A percentile compares a stretch with the other conserved stretches of the same genome.
phyloP scores from a whole-genome alignment of 2,888 invertebrate genomes.

The Drosophila subquinaria region DNA sequence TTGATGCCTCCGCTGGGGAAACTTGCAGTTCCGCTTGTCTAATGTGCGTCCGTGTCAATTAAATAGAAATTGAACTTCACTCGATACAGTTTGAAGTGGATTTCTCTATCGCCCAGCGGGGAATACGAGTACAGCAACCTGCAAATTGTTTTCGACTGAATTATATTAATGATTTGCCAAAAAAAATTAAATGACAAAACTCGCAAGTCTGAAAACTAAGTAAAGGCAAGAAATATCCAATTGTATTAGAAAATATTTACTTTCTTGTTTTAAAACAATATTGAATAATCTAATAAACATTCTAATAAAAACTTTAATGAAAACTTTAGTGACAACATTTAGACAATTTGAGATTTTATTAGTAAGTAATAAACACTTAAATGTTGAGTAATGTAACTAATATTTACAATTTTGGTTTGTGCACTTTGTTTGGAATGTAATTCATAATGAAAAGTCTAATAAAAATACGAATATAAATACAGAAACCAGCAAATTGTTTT shows the following conservation, averaged over 20 bases:
- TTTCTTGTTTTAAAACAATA: not conserved
- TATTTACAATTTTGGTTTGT: no score
- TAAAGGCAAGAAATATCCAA: not conserved
- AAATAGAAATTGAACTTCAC: slow-evolving; percentile 46
- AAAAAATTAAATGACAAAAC: not conserved
- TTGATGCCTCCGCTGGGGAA: slow-evolving; percentile 55
- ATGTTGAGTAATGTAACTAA: no score
- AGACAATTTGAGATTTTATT: no score
- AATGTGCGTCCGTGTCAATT: slow-evolving; percentile 57
- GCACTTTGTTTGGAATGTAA: not conserved
- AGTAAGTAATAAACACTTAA: no score
- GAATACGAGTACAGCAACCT: slow-evolving; percentile 3
- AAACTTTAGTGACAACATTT: not conserved
- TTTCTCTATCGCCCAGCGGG: slow-evolving; percentile 31
- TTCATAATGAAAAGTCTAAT: not conserved
- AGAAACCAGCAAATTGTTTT: no score
- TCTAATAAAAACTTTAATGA: not conserved
- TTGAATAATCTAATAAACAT: not conserved
- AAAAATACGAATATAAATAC: no score
- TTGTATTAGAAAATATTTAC: no score
- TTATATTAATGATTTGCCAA: slow-evolving; percentile 4
- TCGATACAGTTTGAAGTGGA: slow-evolving; percentile 18
- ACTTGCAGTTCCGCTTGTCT: slow-evolving; percentile 60
- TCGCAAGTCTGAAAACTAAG: not conserved
- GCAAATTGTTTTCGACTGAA: slow-evolving; percentile 20